Evolutionary conservation across 64 coral and sea anemone species (phyloP), one percentile per base, ranked within the genome.

Genomic region (Dendronephthya gigantea): DNA sequence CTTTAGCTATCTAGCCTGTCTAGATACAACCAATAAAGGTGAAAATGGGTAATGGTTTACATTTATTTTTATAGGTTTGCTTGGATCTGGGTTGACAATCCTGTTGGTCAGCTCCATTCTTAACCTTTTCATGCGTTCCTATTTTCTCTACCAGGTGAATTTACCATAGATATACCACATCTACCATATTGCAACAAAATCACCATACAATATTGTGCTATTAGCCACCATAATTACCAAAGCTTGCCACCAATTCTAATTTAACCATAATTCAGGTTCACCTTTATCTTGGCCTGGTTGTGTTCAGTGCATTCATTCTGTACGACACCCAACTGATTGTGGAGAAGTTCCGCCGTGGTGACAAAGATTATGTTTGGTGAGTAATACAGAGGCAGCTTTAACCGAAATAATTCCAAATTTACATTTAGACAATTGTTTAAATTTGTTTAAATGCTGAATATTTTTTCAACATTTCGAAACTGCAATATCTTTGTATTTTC

Each of bases 321-420:
- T 98, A 93, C 41, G 95, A 98, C 87, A 98, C 95, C 29, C 95
- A 98, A 83, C 90, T 98, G 59, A 98, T 98, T 81, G 95, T 98
- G 1, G 88, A 93, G 84, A 98, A 98, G 43, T 82, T 87, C 55
- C 85, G 86, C 45, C 59, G 50, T 25, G 95, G 95, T 50, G 95
- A 98, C 82, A 91, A 91, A 85, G 95, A 98, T 48, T 98, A 86
- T 91, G 85, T 98, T 30, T 98, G 95, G 95, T 98, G 89, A 82
- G 89, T 82, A 39, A 9, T 23, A 33, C 43, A 48, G 16, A 10
- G 27, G n/a, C n/a, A n/a, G n/a, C n/a, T n/a, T n/a, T n/a, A 49
- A 50, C 23, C 14, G 23, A 10, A 84, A 51, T 15, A 55, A 13
- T 66, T 45, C 8, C 19, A 35, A 35, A 22, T 65, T 27, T 58